Conservation (phyloP, 2,797 vertebrate genomes). For the Apogon hyalosoma region DNA sequence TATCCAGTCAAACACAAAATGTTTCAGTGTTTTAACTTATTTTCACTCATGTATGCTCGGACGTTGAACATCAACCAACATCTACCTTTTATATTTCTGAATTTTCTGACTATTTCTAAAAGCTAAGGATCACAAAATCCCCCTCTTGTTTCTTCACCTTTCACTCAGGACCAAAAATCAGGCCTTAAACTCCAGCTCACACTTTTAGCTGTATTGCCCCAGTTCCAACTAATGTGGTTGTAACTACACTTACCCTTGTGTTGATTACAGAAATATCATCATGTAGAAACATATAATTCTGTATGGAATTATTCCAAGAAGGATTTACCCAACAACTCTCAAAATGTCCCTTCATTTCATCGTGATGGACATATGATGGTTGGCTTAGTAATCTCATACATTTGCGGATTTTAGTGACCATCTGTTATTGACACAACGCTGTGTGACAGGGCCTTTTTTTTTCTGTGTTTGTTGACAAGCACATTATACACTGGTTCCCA, state of each 20-base stretch:
- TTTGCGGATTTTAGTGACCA: slow-evolving; percentile 47
- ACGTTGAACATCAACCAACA: too few species aligned
- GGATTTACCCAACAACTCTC: slow-evolving; percentile 1
- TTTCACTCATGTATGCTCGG: too few species aligned
- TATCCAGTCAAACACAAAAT: too few species aligned
- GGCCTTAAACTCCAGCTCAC: too few species aligned
- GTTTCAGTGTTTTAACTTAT: too few species aligned
- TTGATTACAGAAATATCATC: slow-evolving; percentile 20
- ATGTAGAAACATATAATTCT: slow-evolving; percentile 28
- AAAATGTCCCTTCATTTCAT: slow-evolving; percentile 18
- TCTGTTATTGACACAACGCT: slow-evolving; percentile 48
- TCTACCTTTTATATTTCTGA: too few species aligned
- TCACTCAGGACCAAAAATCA: too few species aligned
- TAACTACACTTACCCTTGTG: neutral
- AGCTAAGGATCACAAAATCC: too few species aligned
- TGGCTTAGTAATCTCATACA: slow-evolving; percentile 24
- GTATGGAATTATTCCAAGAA: slow-evolving; percentile 11
- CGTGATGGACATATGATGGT: slow-evolving; percentile 17
- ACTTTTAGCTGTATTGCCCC: too few species aligned
- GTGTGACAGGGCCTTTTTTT: slow-evolving; percentile 19
- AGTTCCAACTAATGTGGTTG: neutral
- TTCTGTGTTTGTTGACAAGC: slow-evolving; percentile 34
- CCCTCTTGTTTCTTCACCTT: too few species aligned
- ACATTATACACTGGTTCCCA: slow-evolving; percentile 7
- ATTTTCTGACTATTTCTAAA: too few species aligned